Conservation (phyloP, 2,888 invertebrate species). For the Ethmia dodecea region DNA sequence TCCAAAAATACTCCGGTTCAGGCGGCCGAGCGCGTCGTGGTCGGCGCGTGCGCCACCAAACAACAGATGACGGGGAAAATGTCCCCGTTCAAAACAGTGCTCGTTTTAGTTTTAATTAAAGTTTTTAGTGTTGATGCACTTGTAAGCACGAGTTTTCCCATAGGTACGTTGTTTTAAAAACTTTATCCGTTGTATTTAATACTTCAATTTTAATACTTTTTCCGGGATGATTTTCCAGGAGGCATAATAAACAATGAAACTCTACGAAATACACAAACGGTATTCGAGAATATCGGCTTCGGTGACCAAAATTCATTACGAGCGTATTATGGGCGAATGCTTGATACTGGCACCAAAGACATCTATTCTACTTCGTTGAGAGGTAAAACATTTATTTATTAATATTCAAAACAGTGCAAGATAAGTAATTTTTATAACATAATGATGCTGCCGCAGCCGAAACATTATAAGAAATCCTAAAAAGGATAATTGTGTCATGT, state of each 20-base stretch:
- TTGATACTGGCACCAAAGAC: conserved; percentile 43
- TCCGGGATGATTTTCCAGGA: conserved; percentile 57
- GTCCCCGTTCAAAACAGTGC: conserved; percentile 25
- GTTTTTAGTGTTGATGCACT: conserved; percentile 19
- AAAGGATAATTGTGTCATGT: no score
- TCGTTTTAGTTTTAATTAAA: conserved; percentile 25
- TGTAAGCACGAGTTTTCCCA: conserved; percentile 39
- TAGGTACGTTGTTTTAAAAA: conserved; percentile 34
- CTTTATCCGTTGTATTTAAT: not conserved
- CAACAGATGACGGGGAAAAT: conserved; percentile 23
- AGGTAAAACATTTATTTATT: no score
- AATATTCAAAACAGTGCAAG: no score
- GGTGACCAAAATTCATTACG: conserved; percentile 25
- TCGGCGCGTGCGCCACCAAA: conserved; percentile 38
- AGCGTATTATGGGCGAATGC: conserved; percentile 41
- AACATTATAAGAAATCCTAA: no score
- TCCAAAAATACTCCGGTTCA: conserved; percentile 63
- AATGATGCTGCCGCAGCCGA: no score
- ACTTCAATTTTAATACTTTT: not conserved
- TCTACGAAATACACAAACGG: conserved; percentile 34
- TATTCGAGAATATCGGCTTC: conserved; percentile 44
- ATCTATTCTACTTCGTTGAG: conserved; percentile 58
- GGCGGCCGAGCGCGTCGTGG: conserved; percentile 36
- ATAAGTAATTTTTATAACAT: no score
- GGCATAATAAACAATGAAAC: conserved; percentile 63